Evolutionary conservation across 2,113 vertebrate genomes (phyloP).

Genomic region (Panthera tigris): DNA sequence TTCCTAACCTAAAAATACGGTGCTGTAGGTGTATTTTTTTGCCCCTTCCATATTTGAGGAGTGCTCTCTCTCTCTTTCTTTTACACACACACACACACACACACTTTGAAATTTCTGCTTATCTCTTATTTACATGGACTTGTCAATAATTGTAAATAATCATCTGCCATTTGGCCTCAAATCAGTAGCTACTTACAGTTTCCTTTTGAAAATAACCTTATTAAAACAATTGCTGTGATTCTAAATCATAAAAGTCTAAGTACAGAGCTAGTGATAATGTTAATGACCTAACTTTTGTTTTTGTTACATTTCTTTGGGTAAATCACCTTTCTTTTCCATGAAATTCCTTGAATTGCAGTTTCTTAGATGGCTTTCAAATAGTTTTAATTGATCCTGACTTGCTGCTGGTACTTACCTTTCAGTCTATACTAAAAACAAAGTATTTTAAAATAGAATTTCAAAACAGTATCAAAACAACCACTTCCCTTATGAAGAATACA

Average conservation of each 20-base stretch:
- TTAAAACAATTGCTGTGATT: neutral
- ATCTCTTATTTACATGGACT: neutral
- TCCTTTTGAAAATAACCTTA: constrained; percentile 10
- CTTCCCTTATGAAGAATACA: neutral
- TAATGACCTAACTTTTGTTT: neutral
- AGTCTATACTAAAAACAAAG: neutral
- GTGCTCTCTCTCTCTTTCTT: neutral
- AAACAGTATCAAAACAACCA: neutral
- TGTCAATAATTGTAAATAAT: neutral
- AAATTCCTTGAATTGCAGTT: neutral
- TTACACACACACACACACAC: neutral
- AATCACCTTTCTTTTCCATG: neutral
- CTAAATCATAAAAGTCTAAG: neutral
- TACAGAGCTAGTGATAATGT: neutral
- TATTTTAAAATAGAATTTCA: neutral
- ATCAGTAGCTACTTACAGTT: neutral
- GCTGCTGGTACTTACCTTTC: neutral
- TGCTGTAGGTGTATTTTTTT: neutral
- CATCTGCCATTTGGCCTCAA: neutral
- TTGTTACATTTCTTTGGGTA: neutral
- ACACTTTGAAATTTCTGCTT: neutral
- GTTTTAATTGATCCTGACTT: neutral
- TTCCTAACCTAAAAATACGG: neutral
- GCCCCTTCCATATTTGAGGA: neutral
- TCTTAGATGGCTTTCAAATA: neutral